Evolutionary conservation across 2,113 vertebrate species (phyloP).

Genomic region (Pangasianodon gigas): DNA sequence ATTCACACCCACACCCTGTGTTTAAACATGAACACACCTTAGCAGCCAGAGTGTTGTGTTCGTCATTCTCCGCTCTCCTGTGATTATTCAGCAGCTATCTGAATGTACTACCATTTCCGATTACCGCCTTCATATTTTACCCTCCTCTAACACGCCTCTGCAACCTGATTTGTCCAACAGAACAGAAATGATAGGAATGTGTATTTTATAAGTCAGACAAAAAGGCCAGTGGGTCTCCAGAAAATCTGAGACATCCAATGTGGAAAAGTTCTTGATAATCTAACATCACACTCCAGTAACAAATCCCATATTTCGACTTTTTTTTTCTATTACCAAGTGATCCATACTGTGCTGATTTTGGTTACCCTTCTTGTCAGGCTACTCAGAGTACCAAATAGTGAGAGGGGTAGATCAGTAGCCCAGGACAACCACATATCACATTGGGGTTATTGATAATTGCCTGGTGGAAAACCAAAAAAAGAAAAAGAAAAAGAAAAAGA

Average conservation of each 20-base stretch:
- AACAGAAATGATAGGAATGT: conserved; percentile 7
- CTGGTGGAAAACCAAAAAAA: not conserved
- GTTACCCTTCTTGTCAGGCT: not conserved
- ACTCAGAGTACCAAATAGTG: not conserved
- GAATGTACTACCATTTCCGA: conserved; percentile 53
- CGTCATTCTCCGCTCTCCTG: conserved; percentile 53
- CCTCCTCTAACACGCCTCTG: conserved; percentile 30
- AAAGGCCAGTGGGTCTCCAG: not conserved
- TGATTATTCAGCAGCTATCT: conserved; percentile 65
- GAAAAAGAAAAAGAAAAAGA: not conserved
- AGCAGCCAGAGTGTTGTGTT: conserved; percentile 30
- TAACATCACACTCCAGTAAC: not conserved
- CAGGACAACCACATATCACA: too few relatives aligned
- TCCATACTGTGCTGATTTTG: not conserved
- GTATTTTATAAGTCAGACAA: not conserved
- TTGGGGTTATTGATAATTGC: not conserved
- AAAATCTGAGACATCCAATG: not conserved
- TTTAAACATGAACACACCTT: conserved; percentile 58
- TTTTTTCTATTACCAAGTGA: not conserved
- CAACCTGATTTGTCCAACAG: not conserved
- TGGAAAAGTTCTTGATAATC: not conserved
- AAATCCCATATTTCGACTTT: not conserved
- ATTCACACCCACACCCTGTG: conserved; percentile 52
- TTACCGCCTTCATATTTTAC: conserved; percentile 10
- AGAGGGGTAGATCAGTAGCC: too few relatives aligned